phyloP scores from a whole-genome alignment of 2,797 vertebrate species.

The Calcarius lapponicus region DNA sequence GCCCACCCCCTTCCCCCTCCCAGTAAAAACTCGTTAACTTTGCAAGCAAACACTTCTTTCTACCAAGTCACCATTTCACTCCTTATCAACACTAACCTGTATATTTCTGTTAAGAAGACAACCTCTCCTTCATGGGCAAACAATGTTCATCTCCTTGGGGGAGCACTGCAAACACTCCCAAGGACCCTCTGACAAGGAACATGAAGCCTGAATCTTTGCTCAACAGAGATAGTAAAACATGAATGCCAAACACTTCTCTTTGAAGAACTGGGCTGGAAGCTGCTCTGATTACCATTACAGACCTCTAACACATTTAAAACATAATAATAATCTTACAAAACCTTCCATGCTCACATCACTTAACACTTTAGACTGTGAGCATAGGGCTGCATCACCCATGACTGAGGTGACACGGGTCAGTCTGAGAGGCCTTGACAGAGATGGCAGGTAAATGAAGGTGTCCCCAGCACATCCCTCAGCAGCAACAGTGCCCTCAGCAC shows the following conservation, averaged over 20 bases:
- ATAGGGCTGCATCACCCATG: rapidly evolving
- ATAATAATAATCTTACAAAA: background rate
- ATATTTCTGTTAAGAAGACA: background rate
- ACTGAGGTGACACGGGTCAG: rapidly evolving
- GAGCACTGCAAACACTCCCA: background rate
- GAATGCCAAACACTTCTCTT: background rate
- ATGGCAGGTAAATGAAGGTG: background rate
- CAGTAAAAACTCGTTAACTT: background rate
- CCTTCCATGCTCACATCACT: background rate
- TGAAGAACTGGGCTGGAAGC: background rate
- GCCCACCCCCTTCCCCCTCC: background rate
- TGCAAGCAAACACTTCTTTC: background rate
- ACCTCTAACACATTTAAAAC: background rate
- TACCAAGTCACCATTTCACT: background rate
- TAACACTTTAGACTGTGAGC: background rate
- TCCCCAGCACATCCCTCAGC: background rate
- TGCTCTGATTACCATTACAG: background rate
- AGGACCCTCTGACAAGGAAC: background rate
- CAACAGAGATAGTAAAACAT: background rate
- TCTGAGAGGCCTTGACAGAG: background rate
- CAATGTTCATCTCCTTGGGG: background rate
- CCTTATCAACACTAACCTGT: background rate
- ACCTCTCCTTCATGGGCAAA: background rate
- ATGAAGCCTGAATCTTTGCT: background rate
- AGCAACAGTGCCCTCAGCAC: background rate